Conservation (phyloP, 2,888 invertebrate genomes). For the Oasisia sp. region DNA sequence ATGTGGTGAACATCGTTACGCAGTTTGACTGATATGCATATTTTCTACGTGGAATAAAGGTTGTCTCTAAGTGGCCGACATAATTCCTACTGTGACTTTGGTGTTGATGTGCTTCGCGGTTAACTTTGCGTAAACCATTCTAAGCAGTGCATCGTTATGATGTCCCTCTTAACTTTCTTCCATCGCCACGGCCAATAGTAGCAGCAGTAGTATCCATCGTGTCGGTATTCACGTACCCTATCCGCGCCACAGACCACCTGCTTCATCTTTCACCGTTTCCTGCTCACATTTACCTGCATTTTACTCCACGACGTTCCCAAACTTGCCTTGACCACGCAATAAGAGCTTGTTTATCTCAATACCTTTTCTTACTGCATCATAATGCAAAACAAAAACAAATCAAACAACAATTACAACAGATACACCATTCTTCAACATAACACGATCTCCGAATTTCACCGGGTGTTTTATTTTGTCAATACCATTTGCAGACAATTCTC, state of each 20-base stretch:
- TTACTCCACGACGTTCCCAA: not conserved
- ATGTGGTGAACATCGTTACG: not conserved
- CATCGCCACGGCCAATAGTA: not conserved
- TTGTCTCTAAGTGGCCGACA: not conserved
- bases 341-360: not conserved
- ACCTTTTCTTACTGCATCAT: not conserved
- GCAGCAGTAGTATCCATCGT: not conserved
- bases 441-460: too few relatives aligned
- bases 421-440: too few relatives aligned
- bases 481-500: not conserved
- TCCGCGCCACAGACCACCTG: not conserved
- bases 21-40: not conserved
- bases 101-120: not conserved
- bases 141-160: not conserved
- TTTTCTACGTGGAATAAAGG: not conserved
- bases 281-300: not conserved
- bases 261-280: not conserved
- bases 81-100: not conserved
- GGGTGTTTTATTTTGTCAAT: not conserved
- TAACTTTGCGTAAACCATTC: not conserved
- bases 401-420: too few relatives aligned
- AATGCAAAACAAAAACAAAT: too few relatives aligned
- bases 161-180: not conserved
- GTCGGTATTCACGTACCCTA: not conserved
- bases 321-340: not conserved